Evolutionary conservation across 2,888 invertebrate genomes (phyloP), one percentile per base, ranked within the genome.

Genomic region (Rotaria sp.): DNA sequence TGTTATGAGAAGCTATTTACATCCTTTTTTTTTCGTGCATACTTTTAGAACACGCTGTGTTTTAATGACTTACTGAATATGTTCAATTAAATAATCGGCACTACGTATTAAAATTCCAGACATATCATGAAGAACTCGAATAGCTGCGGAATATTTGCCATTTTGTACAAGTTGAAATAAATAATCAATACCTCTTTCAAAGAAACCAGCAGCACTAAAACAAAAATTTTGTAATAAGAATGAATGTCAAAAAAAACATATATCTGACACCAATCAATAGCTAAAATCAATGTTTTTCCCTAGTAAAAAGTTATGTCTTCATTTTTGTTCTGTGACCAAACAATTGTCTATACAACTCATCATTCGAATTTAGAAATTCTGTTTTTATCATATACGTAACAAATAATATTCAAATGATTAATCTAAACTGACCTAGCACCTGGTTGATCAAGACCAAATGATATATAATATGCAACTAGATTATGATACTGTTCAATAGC

Each of bases 81-180:
- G 41, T 80, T 80, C 80, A 80, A 80, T 80, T 38, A 80, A n/a
- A 80, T 80, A 80, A n/a, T 80, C 45, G 15, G 21, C 80, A 80
- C 80, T 80, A 26, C 80, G 80, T 26, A 80, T 45, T 13, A 80
- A 45, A 45, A 80, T 80, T 3, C 80, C 80, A 26, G 80, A 80
- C 45, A 80, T 45, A 80, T 80, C 80, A n/a, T 80, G 80, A 41
- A 80, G 45, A n/a, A 80, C 15, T 45, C 80, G 41, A 45, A 80
- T 80, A 26, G 80, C 41, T 15, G 45, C 80, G 7, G 45, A 7
- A 80, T 80, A 80, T 45, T 80, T 80, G 11, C 26, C n/a, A n/a
- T 41, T 26, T n/a, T 80, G 80, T 45, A 80, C 45, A 26, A 80
- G 80, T 45, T 80, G 80, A n/a, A 5, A 41, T 26, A 80, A 45